phyloP scores from a whole-genome alignment of 2,888 invertebrate genomes.

The Drosophila engyochracea region DNA sequence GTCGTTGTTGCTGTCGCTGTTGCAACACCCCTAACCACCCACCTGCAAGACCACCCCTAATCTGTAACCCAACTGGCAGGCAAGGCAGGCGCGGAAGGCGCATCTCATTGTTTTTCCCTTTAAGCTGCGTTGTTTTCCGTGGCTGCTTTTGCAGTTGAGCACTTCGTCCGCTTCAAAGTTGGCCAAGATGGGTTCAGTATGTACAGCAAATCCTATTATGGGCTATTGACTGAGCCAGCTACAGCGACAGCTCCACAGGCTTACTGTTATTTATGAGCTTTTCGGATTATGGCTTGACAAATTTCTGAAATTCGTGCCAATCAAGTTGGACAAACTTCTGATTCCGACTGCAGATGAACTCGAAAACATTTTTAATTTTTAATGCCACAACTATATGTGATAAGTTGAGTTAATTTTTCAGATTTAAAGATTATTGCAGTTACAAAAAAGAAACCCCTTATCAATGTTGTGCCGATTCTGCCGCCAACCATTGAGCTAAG shows the following conservation, averaged over 20 bases:
- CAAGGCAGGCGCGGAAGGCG: not conserved
- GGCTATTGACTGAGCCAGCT: constrained; percentile 21
- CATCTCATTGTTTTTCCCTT: constrained; percentile 15
- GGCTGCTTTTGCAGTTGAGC: constrained; percentile 9
- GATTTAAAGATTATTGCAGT: not conserved
- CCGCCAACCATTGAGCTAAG: not conserved
- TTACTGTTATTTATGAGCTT: constrained; percentile 14
- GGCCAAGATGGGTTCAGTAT: constrained; percentile 39
- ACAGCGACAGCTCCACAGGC: constrained; percentile 8
- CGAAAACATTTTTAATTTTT: not conserved
- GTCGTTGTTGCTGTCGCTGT: constrained; percentile 27
- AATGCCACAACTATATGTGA: too few relatives aligned
- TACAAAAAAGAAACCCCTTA: not conserved
- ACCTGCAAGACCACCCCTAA: not conserved
- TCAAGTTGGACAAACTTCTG: not conserved
- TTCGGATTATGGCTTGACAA: constrained; percentile 1
- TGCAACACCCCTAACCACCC: constrained; percentile 23
- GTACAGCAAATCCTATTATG: constrained; percentile 44
- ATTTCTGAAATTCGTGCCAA: not conserved
- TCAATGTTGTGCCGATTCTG: not conserved
- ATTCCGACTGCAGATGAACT: not conserved
- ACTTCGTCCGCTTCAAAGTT: constrained; percentile 9
- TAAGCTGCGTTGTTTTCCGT: constrained; percentile 38
- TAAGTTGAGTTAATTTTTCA: not conserved
- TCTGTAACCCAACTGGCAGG: not conserved